Evolutionary conservation across 2,113 vertebrate species (phyloP).

Genomic region (Aspiorhynchus laticeps): DNA sequence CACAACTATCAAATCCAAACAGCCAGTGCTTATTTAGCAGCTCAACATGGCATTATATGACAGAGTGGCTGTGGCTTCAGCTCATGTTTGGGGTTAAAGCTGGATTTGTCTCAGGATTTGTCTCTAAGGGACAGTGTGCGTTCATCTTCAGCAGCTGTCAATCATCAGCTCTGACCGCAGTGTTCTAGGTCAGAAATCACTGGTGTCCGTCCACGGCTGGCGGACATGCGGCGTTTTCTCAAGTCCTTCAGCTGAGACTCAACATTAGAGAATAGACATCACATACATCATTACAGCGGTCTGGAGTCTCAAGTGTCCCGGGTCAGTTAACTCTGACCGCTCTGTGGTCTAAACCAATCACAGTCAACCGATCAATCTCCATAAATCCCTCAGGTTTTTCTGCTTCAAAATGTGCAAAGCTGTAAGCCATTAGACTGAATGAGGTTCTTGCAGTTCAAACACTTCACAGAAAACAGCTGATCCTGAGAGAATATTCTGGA

Average conservation of each 20-base stretch:
- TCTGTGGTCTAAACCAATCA: background rate
- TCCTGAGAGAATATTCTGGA: background rate
- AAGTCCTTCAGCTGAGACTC: background rate
- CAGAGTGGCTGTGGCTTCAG: background rate
- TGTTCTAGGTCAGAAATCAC: background rate
- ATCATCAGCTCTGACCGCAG: background rate
- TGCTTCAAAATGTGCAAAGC: background rate
- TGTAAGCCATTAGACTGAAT: background rate
- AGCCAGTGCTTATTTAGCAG: background rate
- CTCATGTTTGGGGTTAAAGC: background rate
- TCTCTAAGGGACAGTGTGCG: background rate
- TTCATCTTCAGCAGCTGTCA: background rate
- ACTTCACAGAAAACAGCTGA: background rate
- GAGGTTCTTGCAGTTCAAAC: background rate
- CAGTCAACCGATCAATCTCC: background rate
- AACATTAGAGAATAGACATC: background rate
- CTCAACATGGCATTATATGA: background rate
- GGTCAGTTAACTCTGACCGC: background rate
- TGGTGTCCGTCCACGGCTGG: background rate
- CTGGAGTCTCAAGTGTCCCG: background rate
- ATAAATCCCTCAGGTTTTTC: background rate
- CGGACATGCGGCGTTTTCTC: background rate
- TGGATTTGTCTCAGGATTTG: background rate
- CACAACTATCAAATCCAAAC: constrained; percentile 3
- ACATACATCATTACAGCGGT: background rate